These are phyloP conservation scores for Drosophila diplacantha DNA, from an alignment of 2,888 invertebrate genomes.

Conservation along the genomic window DNA sequence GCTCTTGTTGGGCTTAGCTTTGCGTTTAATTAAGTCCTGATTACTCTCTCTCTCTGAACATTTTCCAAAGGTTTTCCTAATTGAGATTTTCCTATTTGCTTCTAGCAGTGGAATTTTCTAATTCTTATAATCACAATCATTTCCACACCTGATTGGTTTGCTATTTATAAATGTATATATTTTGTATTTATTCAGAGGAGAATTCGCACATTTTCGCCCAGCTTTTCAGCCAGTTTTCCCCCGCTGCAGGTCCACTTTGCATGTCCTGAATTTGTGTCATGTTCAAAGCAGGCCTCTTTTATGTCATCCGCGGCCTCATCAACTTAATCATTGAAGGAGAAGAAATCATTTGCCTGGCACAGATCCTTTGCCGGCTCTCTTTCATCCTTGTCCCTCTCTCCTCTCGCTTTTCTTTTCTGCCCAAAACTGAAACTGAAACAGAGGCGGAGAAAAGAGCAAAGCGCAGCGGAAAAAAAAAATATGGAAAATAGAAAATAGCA, in stretches of 20 bases:
- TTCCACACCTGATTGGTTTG: background rate
- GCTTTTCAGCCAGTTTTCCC: background rate
- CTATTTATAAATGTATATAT: background rate
- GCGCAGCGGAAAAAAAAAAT: conserved; percentile 15
- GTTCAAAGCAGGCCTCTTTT: conserved; percentile 34
- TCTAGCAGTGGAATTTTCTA: background rate
- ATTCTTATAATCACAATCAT: background rate
- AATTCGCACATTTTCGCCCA: background rate
- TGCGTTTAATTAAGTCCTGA: background rate
- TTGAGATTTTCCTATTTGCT: background rate
- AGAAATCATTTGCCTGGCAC: conserved; percentile 35
- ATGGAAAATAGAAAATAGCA: background rate
- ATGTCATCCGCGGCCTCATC: conserved; percentile 37
- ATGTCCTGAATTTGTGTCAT: conserved; percentile 29
- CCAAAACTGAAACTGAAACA: conserved; percentile 19
- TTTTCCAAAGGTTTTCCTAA: background rate
- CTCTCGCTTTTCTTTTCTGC: background rate
- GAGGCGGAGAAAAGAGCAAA: conserved; percentile 27
- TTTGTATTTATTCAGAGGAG: background rate
- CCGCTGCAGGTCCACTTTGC: background rate
- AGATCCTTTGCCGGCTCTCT: conserved; percentile 19
- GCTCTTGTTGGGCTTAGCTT: background rate
- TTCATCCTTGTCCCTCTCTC: conserved; percentile 1
- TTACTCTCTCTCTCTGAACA: background rate
- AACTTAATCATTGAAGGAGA: conserved; percentile 37